Evolutionary conservation across 2,797 vertebrate genomes (phyloP).

Genomic region (Sebastes dallii): DNA sequence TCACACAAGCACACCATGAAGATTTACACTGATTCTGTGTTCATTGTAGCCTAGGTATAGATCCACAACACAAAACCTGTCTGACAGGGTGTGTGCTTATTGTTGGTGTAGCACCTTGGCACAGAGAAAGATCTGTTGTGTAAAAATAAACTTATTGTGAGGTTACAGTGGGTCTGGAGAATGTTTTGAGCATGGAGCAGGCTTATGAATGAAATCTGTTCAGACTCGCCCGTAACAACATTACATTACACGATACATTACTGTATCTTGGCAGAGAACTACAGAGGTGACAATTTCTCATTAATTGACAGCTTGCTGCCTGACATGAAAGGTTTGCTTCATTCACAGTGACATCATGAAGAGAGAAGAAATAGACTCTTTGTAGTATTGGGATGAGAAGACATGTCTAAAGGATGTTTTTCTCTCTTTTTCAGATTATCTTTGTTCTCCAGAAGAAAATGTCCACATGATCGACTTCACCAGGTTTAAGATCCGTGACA

Average conservation of each 20-base stretch:
- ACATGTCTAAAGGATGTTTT: neutral
- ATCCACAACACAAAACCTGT: neutral
- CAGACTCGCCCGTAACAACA: neutral
- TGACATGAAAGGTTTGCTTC: neutral
- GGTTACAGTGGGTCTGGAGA: neutral
- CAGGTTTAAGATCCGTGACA: conserved; percentile 98
- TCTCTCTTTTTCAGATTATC: conserved; percentile 85
- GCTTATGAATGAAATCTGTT: neutral
- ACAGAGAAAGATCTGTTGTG: neutral
- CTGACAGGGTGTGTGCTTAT: neutral
- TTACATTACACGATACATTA: no score
- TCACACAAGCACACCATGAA: neutral
- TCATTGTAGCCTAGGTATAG: neutral
- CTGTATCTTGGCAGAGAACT: neutral
- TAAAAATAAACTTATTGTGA: neutral
- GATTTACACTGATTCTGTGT: neutral
- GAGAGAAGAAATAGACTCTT: neutral
- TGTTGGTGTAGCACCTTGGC: neutral
- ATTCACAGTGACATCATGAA: neutral
- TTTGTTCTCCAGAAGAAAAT: conserved; percentile 95
- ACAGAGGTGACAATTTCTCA: neutral
- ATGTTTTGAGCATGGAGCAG: neutral
- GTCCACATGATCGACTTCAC: conserved; percentile 98
- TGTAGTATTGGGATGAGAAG: neutral
- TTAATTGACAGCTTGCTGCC: neutral